A percentile compares a stretch with the other conserved stretches of the same genome.
Evolutionary conservation across 2,113 vertebrate species (phyloP).

Genomic region (Sphaerodactylus townsendi): DNA sequence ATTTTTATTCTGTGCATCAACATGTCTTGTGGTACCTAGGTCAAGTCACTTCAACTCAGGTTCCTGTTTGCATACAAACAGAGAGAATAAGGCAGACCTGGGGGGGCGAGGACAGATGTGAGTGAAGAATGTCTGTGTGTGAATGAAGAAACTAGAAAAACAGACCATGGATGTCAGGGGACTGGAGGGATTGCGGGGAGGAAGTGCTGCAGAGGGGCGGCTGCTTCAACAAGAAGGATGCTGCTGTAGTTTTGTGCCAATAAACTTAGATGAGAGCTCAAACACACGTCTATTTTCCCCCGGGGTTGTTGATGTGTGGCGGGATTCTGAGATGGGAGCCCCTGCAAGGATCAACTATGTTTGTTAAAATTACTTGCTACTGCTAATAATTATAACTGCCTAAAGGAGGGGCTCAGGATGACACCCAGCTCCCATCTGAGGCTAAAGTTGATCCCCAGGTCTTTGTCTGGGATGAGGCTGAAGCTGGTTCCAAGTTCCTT

Average conservation of each 20-base stretch:
- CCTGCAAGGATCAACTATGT: too few relatives aligned
- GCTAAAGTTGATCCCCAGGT: too few relatives aligned
- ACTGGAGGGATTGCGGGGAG: neutral
- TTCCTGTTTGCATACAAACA: slow-evolving; percentile 12
- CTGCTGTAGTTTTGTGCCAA: slow-evolving; percentile 34
- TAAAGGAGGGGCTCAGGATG: neutral
- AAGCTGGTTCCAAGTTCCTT: too few relatives aligned
- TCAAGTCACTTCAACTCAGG: slow-evolving; percentile 35
- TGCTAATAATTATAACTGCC: neutral
- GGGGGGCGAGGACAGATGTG: neutral
- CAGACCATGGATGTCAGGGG: neutral
- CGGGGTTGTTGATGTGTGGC: neutral
- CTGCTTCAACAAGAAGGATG: neutral
- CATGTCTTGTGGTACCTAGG: neutral
- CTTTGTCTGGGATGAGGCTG: too few relatives aligned
- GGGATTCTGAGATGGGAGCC: neutral
- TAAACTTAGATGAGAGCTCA: slow-evolving; percentile 21
- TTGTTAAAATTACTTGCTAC: neutral
- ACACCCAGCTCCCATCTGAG: too few relatives aligned
- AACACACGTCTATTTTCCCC: neutral
- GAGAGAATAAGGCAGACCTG: slow-evolving; percentile 8
- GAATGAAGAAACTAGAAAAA: neutral
- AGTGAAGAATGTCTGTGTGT: neutral
- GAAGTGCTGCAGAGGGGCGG: neutral
- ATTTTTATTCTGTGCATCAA: neutral